phyloP scores from a whole-genome alignment of 92 coral and sea anemone species.

The Heteractis magnifica region DNA sequence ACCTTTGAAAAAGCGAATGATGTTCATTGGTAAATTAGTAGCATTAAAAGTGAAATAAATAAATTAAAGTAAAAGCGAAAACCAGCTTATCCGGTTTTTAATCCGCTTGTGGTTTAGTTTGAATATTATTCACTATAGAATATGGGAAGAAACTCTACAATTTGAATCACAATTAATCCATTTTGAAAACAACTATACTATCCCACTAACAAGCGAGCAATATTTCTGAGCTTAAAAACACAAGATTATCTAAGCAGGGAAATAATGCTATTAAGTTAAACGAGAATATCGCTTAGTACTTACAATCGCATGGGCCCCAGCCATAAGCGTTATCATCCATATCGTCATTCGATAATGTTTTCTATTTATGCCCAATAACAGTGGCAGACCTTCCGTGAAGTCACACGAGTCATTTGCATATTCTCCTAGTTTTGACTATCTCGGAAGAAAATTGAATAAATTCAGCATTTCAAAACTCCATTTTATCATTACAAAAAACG shows the following conservation, averaged over 20 bases:
- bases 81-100: not conserved
- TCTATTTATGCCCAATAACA: not conserved
- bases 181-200: not conserved
- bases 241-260: no score
- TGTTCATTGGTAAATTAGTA: not conserved
- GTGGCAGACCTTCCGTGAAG: not conserved
- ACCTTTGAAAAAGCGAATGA: not conserved
- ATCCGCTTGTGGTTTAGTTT: not conserved
- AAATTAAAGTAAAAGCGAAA: not conserved
- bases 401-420: constrained; percentile 15
- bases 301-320: not conserved
- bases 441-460: not conserved
- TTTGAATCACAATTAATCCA: no score
- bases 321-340: not conserved
- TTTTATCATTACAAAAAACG: not conserved
- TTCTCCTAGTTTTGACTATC: constrained; percentile 16
- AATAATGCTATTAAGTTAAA: not conserved
- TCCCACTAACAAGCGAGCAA: not conserved
- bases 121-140: not conserved
- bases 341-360: constrained; percentile 1
- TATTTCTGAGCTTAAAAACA: no score
- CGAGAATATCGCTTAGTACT: not conserved
- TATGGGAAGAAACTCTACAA: not conserved
- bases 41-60: not conserved
- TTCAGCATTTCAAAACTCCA: not conserved